Conservation (phyloP, 2,797 vertebrate species). For the Rhincodon typus region DNA sequence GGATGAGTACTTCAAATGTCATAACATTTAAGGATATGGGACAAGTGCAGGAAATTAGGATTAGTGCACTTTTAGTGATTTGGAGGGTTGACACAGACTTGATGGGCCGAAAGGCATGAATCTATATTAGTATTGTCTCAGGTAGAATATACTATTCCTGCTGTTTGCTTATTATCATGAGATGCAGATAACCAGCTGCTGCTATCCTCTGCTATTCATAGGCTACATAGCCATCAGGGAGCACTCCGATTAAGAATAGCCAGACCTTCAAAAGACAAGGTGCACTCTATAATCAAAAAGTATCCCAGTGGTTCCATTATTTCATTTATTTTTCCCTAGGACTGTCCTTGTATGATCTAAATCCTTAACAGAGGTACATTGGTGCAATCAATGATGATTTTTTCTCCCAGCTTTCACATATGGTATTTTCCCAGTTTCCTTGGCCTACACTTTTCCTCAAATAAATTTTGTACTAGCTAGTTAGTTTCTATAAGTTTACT, state of each 20-base stretch:
- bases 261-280: neutral
- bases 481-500: neutral
- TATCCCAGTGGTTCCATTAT: neutral
- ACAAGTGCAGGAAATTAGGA: too few species aligned
- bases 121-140: neutral
- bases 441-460: neutral
- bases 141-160: neutral
- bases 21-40: too few species aligned
- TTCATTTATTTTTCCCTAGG: neutral
- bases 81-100: too few species aligned
- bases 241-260: neutral
- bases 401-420: neutral
- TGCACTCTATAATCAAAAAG: neutral
- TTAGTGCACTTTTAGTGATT: too few species aligned
- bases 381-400: neutral
- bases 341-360: neutral
- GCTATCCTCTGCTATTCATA: neutral
- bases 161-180: neutral
- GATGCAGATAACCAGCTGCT: too few species aligned
- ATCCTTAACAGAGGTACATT: neutral
- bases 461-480: neutral
- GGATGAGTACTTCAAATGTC: too few species aligned
- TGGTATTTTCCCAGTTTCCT: neutral
- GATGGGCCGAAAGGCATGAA: too few species aligned
- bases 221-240: neutral